phyloP scores from a whole-genome alignment of 2,888 invertebrate species.

The Junonia oenone region DNA sequence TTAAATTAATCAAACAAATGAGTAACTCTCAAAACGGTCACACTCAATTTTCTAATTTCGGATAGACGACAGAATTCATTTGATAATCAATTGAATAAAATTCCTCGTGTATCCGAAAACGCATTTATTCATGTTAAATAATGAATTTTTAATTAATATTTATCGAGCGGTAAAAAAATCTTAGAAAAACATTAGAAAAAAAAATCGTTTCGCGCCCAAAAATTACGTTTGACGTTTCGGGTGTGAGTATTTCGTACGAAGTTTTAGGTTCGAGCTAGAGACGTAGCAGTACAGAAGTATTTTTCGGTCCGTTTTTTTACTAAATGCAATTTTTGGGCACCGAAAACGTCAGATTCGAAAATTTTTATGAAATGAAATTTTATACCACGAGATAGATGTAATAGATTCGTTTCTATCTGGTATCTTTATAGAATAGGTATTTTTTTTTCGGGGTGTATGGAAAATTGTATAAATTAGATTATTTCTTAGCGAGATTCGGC shows the following conservation, averaged over 20 bases:
- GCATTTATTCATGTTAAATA: constrained; percentile 64
- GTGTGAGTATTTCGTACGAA: not conserved
- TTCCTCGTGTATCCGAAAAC: constrained; percentile 46
- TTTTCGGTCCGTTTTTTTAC: not conserved
- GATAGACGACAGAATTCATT: constrained; percentile 42
- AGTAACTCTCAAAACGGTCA: constrained; percentile 22
- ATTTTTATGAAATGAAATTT: constrained; percentile 44
- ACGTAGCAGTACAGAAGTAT: not conserved
- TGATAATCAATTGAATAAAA: constrained; percentile 26
- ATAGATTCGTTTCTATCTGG: constrained; percentile 48
- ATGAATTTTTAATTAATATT: constrained; percentile 35
- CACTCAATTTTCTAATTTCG: constrained; percentile 31
- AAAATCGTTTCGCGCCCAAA: constrained; percentile 9
- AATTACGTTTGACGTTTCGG: constrained; percentile 12
- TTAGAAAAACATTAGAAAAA: constrained; percentile 6
- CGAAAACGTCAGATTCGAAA: constrained; percentile 32
- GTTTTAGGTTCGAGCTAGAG: not conserved
- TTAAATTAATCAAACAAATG: constrained; percentile 11
- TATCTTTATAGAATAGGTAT: constrained; percentile 54
- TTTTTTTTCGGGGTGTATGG: constrained; percentile 69
- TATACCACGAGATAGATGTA: constrained; percentile 44
- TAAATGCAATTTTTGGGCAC: constrained; percentile 34
- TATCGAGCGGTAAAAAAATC: constrained; percentile 23
- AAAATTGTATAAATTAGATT: constrained; percentile 73
- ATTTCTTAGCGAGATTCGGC: constrained; percentile 63